Evolutionary conservation across 1,140 invertebrate species (phyloP).

Genomic region (Macrostomum lignano): DNA sequence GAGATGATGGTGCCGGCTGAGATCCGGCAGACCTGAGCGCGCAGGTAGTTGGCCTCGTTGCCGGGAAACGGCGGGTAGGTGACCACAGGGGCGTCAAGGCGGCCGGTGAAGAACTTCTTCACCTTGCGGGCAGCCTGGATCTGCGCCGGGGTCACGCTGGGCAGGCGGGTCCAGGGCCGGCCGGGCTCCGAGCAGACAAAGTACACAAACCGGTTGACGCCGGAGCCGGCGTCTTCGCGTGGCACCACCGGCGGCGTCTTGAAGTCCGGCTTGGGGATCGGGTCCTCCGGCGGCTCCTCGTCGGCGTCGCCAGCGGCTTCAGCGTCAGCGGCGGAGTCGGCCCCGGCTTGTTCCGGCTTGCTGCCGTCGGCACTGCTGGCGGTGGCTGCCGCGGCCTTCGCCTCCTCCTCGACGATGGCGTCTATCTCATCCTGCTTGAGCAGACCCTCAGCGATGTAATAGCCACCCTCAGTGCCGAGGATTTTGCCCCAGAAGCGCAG

Average conservation of each 20-base stretch:
- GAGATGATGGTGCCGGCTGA: conserved; percentile 47
- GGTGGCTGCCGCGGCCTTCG: conserved; percentile 6
- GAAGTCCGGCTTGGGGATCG: conserved; percentile 22
- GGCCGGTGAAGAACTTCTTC: conserved; percentile 28
- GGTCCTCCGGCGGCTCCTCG: too few species aligned
- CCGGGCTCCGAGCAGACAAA: conserved; percentile 29
- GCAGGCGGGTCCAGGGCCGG: conserved; percentile 24
- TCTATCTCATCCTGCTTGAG: conserved; percentile 18
- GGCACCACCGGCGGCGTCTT: conserved; percentile 21
- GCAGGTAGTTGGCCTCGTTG: conserved; percentile 47
- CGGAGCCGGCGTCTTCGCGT: conserved; percentile 20
- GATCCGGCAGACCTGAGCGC: conserved; percentile 52
- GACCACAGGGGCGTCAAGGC: conserved; percentile 24
- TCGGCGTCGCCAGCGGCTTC: too few species aligned
- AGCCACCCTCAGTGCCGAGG: conserved; percentile 43
- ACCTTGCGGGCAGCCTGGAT: conserved; percentile 18
- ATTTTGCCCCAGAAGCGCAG: conserved; percentile 45
- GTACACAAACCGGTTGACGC: conserved; percentile 25
- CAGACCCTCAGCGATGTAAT: conserved; percentile 42
- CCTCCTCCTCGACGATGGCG: conserved; percentile 23
- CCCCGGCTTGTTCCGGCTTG: conserved; percentile 1
- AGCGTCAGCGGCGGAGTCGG: too few species aligned
- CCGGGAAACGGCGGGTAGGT: conserved; percentile 34
- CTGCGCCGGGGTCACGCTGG: conserved; percentile 23
- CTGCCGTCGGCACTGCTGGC: conserved; percentile 2